Conservation (phyloP, 2,113 vertebrate genomes). For the Charina bottae region DNA sequence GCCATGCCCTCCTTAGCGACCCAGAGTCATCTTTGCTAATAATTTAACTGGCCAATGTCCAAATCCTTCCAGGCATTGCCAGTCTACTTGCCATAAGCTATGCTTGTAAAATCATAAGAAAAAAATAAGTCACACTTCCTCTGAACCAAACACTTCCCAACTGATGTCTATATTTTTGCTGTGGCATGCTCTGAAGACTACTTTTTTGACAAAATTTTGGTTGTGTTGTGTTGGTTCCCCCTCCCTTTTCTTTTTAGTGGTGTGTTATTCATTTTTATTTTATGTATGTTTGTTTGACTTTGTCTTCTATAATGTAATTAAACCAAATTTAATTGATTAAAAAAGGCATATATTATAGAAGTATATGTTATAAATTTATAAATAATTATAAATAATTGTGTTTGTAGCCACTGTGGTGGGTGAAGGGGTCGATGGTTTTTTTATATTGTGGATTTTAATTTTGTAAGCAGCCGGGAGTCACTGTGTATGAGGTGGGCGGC, state of each 20-base stretch:
- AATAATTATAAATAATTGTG: no score
- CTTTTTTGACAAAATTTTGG: neutral
- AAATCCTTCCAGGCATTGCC: neutral
- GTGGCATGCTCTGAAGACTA: neutral
- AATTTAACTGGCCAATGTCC: neutral
- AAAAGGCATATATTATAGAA: neutral
- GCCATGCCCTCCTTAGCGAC: neutral
- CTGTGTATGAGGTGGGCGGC: no score
- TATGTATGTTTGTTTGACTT: neutral
- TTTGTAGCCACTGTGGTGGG: no score
- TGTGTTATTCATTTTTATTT: neutral
- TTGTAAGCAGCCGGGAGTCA: no score
- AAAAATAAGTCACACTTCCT: neutral
- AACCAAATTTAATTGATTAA: neutral
- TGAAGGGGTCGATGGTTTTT: no score
- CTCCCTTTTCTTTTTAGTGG: neutral
- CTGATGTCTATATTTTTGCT: neutral
- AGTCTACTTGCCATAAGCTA: neutral
- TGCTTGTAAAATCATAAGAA: neutral
- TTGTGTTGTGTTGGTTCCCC: neutral
- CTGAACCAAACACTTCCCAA: neutral
- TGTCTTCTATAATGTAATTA: neutral
- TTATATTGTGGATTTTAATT: no score
- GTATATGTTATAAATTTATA: no score
- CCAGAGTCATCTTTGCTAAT: neutral